A percentile compares a stretch with the other conserved stretches of the same genome.
Conservation (phyloP, 2,888 invertebrate genomes). For the Cheilosia urbana region DNA sequence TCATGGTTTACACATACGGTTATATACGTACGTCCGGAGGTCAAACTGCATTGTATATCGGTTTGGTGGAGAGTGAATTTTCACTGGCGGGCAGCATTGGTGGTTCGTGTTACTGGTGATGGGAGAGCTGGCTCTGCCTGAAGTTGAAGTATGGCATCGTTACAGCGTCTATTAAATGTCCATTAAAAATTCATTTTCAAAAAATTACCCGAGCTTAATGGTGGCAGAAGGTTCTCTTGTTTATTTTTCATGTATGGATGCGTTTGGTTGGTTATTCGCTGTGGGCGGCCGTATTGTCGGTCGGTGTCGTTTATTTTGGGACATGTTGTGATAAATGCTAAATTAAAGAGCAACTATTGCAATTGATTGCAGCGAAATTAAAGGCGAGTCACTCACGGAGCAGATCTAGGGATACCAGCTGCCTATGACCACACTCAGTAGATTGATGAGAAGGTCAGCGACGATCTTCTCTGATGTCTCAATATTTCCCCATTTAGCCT, state of each 20-base stretch:
- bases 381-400: no score
- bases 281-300: neutral
- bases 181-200: constrained; percentile 59
- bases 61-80: constrained; percentile 16
- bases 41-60: constrained; percentile 24
- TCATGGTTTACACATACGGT: constrained; percentile 24
- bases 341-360: neutral
- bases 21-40: neutral
- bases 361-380: no score
- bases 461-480: no score
- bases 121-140: neutral
- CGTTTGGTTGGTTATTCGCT: neutral
- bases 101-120: neutral
- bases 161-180: constrained; percentile 53
- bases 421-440: no score
- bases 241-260: neutral
- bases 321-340: neutral
- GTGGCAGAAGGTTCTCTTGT: constrained; percentile 24
- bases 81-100: neutral
- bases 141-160: constrained; percentile 22
- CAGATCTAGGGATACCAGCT: no score
- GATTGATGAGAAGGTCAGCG: no score
- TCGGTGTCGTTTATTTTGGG: no score
- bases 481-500: no score
- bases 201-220: constrained; percentile 16